Evolutionary conservation across 2,888 invertebrate species (phyloP).

Genomic region (Oxytorus armatus): DNA sequence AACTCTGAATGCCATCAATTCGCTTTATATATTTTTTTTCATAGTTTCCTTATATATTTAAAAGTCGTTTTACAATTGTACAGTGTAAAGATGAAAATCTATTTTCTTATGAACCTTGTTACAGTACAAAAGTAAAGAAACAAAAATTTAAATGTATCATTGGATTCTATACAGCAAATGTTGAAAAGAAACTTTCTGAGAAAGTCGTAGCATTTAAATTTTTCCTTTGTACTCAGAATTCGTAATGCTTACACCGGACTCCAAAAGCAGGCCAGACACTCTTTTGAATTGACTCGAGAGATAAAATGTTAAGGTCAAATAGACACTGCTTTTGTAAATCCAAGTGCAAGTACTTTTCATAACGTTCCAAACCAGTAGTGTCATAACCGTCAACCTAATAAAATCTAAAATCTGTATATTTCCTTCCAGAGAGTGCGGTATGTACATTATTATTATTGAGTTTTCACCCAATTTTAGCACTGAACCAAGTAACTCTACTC

Average conservation of each 20-base stretch:
- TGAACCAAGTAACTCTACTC: slow-evolving; percentile 93
- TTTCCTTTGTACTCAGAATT: too few species aligned
- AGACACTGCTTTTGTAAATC: too few species aligned
- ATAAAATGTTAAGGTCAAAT: too few species aligned
- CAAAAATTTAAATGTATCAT: neutral
- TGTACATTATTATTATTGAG: neutral
- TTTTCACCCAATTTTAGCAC: slow-evolving; percentile 85
- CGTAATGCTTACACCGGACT: too few species aligned
- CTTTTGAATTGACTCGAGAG: too few species aligned
- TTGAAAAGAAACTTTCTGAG: neutral
- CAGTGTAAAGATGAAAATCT: neutral
- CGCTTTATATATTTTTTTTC: neutral
- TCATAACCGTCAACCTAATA: neutral
- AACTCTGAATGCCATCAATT: neutral
- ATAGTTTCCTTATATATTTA: neutral
- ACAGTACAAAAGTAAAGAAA: neutral
- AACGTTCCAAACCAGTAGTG: neutral
- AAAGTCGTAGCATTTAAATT: neutral
- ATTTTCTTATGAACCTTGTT: neutral
- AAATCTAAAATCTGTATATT: neutral
- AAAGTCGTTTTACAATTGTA: neutral
- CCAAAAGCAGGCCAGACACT: too few species aligned
- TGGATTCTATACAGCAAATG: too few species aligned
- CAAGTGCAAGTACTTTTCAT: too few species aligned
- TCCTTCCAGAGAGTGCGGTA: too few species aligned